Evolutionary conservation across 2,113 vertebrate genomes (phyloP).

Genomic region (Hyla sarda): DNA sequence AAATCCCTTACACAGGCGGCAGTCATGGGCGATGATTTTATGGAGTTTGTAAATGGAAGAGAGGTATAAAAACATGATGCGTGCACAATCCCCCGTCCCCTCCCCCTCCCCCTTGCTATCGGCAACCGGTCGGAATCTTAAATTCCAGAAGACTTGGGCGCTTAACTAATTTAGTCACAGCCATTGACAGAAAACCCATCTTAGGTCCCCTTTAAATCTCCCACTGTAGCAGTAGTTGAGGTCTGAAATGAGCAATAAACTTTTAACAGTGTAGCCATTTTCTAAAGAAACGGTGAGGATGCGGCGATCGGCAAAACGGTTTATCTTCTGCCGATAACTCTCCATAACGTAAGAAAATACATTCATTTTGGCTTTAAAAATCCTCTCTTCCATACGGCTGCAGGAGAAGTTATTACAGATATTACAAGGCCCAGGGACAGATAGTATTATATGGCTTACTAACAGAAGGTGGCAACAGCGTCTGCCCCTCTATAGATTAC

Average conservation of each 20-base stretch:
- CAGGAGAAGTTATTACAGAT: conserved; percentile 18
- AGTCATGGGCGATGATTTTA: conserved; percentile 56
- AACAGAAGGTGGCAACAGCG: not conserved
- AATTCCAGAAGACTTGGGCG: conserved; percentile 1
- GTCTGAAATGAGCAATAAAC: conserved; percentile 38
- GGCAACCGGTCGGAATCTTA: not conserved
- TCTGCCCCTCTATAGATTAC: not conserved
- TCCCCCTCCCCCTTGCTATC: not conserved
- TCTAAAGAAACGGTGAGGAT: not conserved
- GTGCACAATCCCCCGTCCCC: not conserved
- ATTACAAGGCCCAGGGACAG: not conserved
- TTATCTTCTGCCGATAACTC: conserved; percentile 15
- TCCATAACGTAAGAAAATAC: not conserved
- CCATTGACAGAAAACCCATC: not conserved
- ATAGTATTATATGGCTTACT: not conserved
- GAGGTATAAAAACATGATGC: conserved; percentile 35
- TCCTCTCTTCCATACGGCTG: not conserved
- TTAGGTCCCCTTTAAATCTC: conserved; percentile 34
- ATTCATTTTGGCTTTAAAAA: not conserved
- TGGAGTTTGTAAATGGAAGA: conserved; percentile 43
- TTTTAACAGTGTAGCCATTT: conserved; percentile 25
- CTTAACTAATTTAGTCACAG: conserved; percentile 23
- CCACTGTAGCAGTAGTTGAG: not conserved
- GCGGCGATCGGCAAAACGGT: not conserved
- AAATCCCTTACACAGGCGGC: conserved; percentile 19